Conservation (phyloP, 2,797 vertebrate genomes). For the Sebastes oblongus region DNA sequence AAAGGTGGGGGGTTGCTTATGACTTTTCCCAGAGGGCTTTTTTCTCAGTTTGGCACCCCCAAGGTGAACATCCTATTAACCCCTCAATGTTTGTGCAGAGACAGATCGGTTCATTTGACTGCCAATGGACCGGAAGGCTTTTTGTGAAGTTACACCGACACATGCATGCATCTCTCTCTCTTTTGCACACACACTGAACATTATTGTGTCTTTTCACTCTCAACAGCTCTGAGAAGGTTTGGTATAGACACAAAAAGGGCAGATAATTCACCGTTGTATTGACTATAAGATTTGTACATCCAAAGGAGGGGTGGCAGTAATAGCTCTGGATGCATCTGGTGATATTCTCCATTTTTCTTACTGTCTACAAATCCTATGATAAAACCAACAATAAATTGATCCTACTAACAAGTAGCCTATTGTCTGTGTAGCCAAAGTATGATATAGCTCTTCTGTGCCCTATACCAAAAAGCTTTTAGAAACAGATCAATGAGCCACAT, state of each 20-base stretch:
- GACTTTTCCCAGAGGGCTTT: conserved; percentile 40
- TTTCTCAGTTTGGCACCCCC: conserved; percentile 57
- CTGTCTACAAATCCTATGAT: neutral
- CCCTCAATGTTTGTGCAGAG: conserved; percentile 60
- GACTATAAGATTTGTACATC: conserved; percentile 3
- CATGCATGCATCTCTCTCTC: neutral
- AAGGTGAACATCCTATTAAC: conserved; percentile 73
- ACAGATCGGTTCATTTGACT: conserved; percentile 64
- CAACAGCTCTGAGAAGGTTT: conserved; percentile 11
- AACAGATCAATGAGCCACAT: neutral
- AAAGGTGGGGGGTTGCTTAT: conserved; percentile 5
- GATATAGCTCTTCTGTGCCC: neutral
- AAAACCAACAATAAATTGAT: neutral
- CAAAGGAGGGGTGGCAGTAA: neutral
- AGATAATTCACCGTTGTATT: conserved; percentile 19
- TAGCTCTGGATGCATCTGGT: neutral
- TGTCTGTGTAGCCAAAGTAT: neutral
- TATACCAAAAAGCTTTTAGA: neutral
- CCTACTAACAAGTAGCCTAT: neutral
- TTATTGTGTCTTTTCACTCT: neutral
- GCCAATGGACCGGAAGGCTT: conserved; percentile 54
- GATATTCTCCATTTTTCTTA: neutral
- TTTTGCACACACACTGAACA: neutral
- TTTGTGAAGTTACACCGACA: conserved; percentile 33
- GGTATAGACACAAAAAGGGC: conserved; percentile 2